Conservation (phyloP, 2,888 invertebrate species). For the Carabus problematicus region DNA sequence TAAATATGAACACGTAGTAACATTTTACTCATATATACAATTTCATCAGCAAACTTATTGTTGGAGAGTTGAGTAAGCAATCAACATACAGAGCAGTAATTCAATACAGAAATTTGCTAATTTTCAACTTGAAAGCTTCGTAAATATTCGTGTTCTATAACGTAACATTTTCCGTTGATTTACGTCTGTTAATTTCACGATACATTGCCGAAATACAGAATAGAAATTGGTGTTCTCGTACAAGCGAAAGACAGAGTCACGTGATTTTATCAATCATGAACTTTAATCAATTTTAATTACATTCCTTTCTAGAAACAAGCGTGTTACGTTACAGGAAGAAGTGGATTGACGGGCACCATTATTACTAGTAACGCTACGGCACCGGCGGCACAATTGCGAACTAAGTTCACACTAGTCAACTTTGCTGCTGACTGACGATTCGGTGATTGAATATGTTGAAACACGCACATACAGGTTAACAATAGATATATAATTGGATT, state of each 20-base stretch:
- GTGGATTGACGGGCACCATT: conserved; percentile 1
- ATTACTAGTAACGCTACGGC: not conserved
- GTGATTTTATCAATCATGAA: conserved; percentile 23
- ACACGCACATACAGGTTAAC: conserved; percentile 18
- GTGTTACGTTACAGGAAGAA: conserved; percentile 28
- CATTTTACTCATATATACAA: conserved; percentile 1
- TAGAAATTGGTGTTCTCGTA: no score
- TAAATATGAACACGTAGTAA: not conserved
- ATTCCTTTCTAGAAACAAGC: conserved; percentile 11
- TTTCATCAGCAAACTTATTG: conserved; percentile 12
- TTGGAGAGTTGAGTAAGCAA: not conserved
- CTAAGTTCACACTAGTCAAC: no score
- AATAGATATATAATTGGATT: conserved; percentile 11
- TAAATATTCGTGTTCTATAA: not conserved
- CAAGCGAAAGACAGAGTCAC: not conserved
- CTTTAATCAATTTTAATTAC: conserved; percentile 28
- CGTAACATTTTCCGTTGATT: conserved; percentile 20
- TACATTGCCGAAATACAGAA: conserved; percentile 2
- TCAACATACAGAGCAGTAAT: conserved; percentile 1
- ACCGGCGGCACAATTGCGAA: no score
- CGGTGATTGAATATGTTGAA: conserved; percentile 1
- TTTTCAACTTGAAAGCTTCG: conserved; percentile 2
- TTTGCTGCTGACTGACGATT: not conserved
- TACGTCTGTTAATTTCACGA: conserved; percentile 23
- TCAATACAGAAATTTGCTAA: conserved; percentile 3